Base-by-base conservation (phyloP, 2,888 invertebrate genomes). In the Merodon equestris region DNA sequence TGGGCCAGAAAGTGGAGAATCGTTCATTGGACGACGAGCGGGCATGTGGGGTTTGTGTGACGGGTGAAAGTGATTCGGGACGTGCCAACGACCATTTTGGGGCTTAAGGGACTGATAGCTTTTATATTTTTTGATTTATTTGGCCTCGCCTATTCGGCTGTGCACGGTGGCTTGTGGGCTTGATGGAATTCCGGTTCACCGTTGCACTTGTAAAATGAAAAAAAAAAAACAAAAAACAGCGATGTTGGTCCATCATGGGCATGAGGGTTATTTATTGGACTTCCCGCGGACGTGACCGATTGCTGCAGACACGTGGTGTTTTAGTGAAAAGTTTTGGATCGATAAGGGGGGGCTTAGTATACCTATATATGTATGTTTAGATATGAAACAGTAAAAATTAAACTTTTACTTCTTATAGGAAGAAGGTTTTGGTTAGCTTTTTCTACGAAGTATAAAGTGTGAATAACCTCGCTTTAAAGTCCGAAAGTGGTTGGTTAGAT, bases 51-150 rank as follows among this genome's bases (percentile, higher is more conserved):
- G 18, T 27, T 36, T 14, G 53, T 40, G 19, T 38, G 19, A 56
- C 27, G 7, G 2, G 27, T 56, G 34, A 64, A 64, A 50, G 54
- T 56, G 64, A 56, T 60, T 48, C 14, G 54, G 48, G 19, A 36
- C 61, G 61, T 72, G 40, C 40, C 40, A 60, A 45, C 19, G 27
- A 47, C n/a, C 19, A n/a, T 40, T 40, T 40, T 40, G 12, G n/a
- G 45, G 27, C 27, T 27, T 27, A 27, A 7, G 9, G 15, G 17
- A 50, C 5, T 54, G 45, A 38, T 9, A 64, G 50, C 60, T 66
- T 64, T 72, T 71, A 60, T 53, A 13, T 60, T 70, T 64, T 60
- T 40, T 40, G 60, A 60, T 53, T 27, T 7, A 4, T 70, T 70
- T 47, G 48, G 70, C 7, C 54, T 19, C 47, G 50, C 27, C 27